phyloP scores from a whole-genome alignment of 2,797 vertebrate genomes.

The Coilia nasus region DNA sequence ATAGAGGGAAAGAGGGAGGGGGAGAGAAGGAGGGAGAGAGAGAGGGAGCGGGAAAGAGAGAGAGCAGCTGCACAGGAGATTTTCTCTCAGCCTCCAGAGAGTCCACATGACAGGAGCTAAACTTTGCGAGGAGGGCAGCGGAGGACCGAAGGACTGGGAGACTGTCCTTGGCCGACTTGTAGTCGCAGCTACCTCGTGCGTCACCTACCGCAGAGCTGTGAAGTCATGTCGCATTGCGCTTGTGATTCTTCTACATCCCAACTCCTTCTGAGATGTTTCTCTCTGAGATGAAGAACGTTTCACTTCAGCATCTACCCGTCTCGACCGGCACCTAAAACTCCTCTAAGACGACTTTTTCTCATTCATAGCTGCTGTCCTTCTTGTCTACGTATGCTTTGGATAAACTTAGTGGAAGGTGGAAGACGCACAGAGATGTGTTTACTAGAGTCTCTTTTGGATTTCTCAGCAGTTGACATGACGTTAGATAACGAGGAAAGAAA shows the following conservation, averaged over 20 bases:
- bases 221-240: not conserved
- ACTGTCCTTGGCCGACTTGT: not conserved
- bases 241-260: not conserved
- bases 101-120: constrained; percentile 43
- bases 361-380: not conserved
- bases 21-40: not conserved
- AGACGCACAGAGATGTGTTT: not conserved
- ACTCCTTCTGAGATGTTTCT: not conserved
- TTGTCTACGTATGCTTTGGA: not conserved
- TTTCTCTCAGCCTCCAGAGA: constrained; percentile 11
- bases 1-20: constrained; percentile 43
- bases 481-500: not conserved
- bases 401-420: not conserved
- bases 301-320: not conserved
- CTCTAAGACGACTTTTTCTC: not conserved
- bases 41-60: not conserved
- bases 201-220: not conserved
- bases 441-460: not conserved
- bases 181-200: not conserved
- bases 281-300: not conserved
- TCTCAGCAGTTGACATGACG: not conserved
- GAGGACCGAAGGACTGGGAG: not conserved
- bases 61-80: constrained; percentile 10
- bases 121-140: constrained; percentile 30
- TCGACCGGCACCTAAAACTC: not conserved